Base-by-base conservation (phyloP, 1,140 invertebrate species). In the Sminthurides bifidus region DNA sequence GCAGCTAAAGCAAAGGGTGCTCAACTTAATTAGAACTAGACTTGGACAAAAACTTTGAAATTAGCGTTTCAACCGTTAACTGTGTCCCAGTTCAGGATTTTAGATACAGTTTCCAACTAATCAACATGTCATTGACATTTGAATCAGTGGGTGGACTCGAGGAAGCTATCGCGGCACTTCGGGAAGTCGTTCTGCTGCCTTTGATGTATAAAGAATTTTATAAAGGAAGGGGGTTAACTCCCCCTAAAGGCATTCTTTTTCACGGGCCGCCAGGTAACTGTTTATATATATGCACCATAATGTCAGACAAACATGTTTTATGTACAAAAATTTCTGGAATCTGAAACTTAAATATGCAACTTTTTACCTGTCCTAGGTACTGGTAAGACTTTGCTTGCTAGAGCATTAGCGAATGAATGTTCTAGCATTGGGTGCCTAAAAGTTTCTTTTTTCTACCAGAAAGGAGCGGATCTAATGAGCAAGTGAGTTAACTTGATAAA, bases 381-480 rank as follows among this genome's bases (percentile, higher is more conserved):
- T 59, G 81, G 85, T 19, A 84, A 84, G 79, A 84, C 89, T 38
- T 69, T 95, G 45, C 77, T 94, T 52, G 90, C 92, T 0, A 72
- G 88, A 67, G 90, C 90, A 41, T 71, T 96, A 53, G 88, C 90
- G 0, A 93, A 85, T 68, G 86, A 88, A 66, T 87, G 84, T 65
- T 19, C 40, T 1, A 81, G 79, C 65, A 48, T 60, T 56, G 81
- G 81, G 1, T 80, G 75, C 14, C 75, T 78, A 59, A 87, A 88
- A 71, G 87, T 94, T 8, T 80, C 90, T 1, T 94, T 95, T 72
- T 94, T 93, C 68, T 90, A 93, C 84, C 76, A 90, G 19, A 95
- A 95, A 76, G 91, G 92, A 29, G 90, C 90, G 1, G 92, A 95
- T 71, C 87, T 90, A 54, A 74, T 95, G 35, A 84, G 88, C 61